A percentile compares a stretch with the other conserved stretches of the same genome.
Conservation (phyloP, 2,888 invertebrate species). For the Scelioninae gen. 1 region DNA sequence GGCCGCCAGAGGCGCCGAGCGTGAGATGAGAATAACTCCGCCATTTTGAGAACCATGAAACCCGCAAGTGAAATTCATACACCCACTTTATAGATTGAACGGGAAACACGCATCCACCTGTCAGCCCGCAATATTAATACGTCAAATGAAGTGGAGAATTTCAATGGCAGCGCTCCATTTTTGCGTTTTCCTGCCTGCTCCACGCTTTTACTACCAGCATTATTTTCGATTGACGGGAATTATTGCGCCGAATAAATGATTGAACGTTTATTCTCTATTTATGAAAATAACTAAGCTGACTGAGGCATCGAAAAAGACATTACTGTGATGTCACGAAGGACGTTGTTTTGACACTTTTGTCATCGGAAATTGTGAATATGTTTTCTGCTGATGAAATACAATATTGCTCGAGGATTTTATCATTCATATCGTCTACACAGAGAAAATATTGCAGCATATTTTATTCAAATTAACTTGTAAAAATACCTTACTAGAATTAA, state of each 20-base stretch:
- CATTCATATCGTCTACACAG: no score
- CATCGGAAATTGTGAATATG: no score
- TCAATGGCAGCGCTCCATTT: conserved; percentile 56
- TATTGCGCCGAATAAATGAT: conserved; percentile 55
- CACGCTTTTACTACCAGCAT: conserved; percentile 18
- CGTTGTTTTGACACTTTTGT: no score
- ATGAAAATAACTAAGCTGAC: no score
- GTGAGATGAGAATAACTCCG: conserved; percentile 66
- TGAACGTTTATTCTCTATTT: no score
- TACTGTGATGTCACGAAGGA: no score
- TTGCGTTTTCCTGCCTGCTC: conserved; percentile 3
- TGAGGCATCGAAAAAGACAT: no score
- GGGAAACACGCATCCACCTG: conserved; percentile 63
- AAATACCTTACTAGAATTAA: no score
- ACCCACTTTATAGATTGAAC: conserved; percentile 65
- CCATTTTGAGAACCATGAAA: conserved; percentile 70
- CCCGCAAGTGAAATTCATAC: conserved; percentile 68
- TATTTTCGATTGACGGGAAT: conserved; percentile 51
- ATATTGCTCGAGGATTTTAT: no score
- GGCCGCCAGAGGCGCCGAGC: conserved; percentile 61
- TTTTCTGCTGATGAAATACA: no score
- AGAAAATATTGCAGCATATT: no score
- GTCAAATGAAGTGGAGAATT: conserved; percentile 69
- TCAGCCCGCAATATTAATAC: conserved; percentile 66
- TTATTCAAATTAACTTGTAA: no score